A percentile compares a stretch with the other conserved stretches of the same genome.
Evolutionary conservation across 2,797 vertebrate species (phyloP).

Genomic region (Microcaecilia unicolor): DNA sequence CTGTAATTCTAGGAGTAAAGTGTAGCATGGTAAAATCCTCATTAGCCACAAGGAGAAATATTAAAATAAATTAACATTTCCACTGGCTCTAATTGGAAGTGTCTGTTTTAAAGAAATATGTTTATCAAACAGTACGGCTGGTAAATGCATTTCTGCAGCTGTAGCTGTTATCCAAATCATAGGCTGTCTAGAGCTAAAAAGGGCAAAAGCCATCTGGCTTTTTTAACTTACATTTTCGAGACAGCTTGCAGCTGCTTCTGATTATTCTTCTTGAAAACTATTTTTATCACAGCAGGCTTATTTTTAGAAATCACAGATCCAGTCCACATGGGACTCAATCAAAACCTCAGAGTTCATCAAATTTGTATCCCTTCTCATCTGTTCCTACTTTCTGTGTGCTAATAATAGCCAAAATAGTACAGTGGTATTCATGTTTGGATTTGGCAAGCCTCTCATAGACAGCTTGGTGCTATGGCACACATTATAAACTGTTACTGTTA

Average conservation of each 20-base stretch:
- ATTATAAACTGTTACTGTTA: too few species aligned
- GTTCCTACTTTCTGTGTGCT: too few species aligned
- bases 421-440: too few species aligned
- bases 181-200: slow-evolving; percentile 61
- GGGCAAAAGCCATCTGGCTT: slow-evolving; percentile 71
- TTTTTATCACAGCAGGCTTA: slow-evolving; percentile 57
- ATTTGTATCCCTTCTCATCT: too few species aligned
- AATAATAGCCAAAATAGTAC: too few species aligned
- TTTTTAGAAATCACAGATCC: slow-evolving; percentile 59
- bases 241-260: slow-evolving; percentile 71
- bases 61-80: slow-evolving; percentile 60
- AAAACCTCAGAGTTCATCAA: too few species aligned
- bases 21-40: slow-evolving; percentile 21
- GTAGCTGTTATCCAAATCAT: slow-evolving; percentile 56
- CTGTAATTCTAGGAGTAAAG: too few species aligned
- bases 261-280: slow-evolving; percentile 60
- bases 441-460: too few species aligned
- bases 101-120: slow-evolving; percentile 57
- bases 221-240: slow-evolving; percentile 62
- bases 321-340: slow-evolving; percentile 53
- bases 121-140: slow-evolving; percentile 68
- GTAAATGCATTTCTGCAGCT: slow-evolving; percentile 56
- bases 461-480: too few species aligned
- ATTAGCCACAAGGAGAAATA: slow-evolving; percentile 32
- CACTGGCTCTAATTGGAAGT: slow-evolving; percentile 53